Conservation (phyloP, 1,140 invertebrate species). For the Trachymyrmex cornetzi region DNA sequence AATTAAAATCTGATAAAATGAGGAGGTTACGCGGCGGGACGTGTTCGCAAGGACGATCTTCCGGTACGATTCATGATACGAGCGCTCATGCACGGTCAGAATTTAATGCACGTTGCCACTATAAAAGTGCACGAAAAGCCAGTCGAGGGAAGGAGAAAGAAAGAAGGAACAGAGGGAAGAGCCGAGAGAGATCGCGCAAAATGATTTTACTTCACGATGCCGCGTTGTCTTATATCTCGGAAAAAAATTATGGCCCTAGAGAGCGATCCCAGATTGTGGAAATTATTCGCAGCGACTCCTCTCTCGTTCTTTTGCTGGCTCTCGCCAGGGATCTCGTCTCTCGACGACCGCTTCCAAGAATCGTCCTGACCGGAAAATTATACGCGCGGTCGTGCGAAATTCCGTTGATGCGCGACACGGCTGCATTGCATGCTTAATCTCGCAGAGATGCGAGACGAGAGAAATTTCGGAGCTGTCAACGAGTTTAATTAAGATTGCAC, state of each 20-base stretch:
- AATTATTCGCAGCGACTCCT: conserved; percentile 73
- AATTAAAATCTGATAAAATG: conserved; percentile 60
- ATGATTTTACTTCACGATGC: conserved; percentile 58
- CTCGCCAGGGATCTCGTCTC: conserved; percentile 26
- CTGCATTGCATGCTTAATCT: conserved; percentile 32
- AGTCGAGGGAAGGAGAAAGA: not conserved
- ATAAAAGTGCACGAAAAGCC: conserved; percentile 23
- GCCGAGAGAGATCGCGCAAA: conserved; percentile 36
- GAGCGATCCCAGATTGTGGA: conserved; percentile 74
- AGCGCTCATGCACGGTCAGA: conserved; percentile 43
- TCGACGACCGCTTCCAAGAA: conserved; percentile 59
- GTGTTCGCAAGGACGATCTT: conserved; percentile 50
- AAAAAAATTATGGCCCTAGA: conserved; percentile 72
- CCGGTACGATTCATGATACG: conserved; percentile 26
- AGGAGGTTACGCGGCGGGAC: conserved; percentile 4
- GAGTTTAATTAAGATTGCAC: conserved; percentile 15
- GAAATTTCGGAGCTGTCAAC: conserved; percentile 23
- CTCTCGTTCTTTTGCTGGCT: conserved; percentile 40
- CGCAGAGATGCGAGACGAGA: not conserved
- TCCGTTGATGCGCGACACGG: conserved; percentile 14
- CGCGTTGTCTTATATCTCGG: conserved; percentile 58
- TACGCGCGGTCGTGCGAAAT: conserved; percentile 42
- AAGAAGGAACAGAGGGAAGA: not conserved
- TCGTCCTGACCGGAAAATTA: conserved; percentile 39
- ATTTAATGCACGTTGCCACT: conserved; percentile 50